Percentiles rank a stretch among this genome's conserved stretches.
phyloP scores from a whole-genome alignment of 35 echinoderm and acorn worm species.

The Holothuria glaberrima region DNA sequence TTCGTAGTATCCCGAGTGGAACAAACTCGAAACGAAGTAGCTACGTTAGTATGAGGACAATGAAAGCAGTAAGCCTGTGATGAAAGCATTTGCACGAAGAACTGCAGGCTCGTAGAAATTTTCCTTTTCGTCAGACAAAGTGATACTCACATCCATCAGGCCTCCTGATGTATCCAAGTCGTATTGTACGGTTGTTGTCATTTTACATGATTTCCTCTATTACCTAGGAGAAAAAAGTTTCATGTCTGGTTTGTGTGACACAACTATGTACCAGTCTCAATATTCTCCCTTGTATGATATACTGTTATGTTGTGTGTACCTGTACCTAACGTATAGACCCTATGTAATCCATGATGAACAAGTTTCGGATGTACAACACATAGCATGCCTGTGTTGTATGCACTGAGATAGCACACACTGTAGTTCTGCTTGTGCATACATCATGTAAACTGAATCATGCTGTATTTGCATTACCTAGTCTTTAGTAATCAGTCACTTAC shows the following conservation, averaged over 20 bases:
- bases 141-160: conserved; percentile 92
- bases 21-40: too few species aligned
- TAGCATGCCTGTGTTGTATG: background rate
- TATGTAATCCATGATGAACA: background rate
- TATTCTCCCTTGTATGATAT: background rate
- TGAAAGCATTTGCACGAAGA: too few species aligned
- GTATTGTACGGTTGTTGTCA: conserved; percentile 91
- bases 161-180: conserved; percentile 98
- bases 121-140: background rate
- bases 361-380: background rate
- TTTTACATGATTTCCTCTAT: background rate
- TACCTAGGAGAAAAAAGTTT: background rate
- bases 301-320: background rate
- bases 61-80: too few species aligned
- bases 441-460: conserved; percentile 37
- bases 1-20: background rate
- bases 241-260: background rate
- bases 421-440: background rate
- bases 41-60: too few species aligned
- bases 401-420: background rate
- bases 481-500: conserved; percentile 1
- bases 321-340: background rate
- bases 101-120: too few species aligned
- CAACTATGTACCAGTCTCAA: background rate
- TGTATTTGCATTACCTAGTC: conserved; percentile 19